Conservation (phyloP, 2,888 invertebrate genomes). For the Tenthredo distinguenda region DNA sequence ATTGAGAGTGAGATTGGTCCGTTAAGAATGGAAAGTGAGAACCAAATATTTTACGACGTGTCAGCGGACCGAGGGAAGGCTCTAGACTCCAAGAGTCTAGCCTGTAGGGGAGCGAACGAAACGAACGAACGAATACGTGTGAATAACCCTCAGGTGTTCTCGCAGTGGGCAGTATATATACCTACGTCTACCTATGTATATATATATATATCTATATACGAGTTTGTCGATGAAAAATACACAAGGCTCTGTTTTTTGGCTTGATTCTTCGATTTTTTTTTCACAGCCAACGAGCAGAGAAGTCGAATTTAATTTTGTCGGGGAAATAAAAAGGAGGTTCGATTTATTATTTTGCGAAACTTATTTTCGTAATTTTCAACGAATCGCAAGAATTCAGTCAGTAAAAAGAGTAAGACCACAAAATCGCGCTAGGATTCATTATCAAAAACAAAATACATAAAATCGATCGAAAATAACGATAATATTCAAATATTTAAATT, state of each 20-base stretch:
- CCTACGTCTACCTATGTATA: background rate
- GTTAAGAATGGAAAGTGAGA: constrained; percentile 32
- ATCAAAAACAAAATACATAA: background rate
- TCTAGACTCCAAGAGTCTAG: constrained; percentile 8
- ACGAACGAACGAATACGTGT: constrained; percentile 14
- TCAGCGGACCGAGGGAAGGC: constrained; percentile 21
- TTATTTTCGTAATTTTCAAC: no score
- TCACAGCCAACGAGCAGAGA: background rate
- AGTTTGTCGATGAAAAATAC: constrained; percentile 5
- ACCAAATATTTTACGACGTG: constrained; percentile 38
- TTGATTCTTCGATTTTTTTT: background rate
- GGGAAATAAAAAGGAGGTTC: background rate
- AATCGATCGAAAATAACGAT: background rate
- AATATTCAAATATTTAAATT: background rate
- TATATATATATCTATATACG: background rate
- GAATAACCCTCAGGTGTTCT: constrained; percentile 43
- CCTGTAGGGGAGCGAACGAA: background rate
- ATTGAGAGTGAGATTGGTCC: constrained; percentile 34
- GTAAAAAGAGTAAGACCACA: no score
- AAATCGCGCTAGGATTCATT: no score
- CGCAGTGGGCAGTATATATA: background rate
- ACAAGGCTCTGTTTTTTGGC: background rate
- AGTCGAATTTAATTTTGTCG: background rate
- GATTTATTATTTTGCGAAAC: background rate
- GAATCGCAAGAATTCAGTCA: no score